Evolutionary conservation across 1,140 invertebrate genomes (phyloP), one percentile per base, ranked within the genome.

Genomic region (Zophobas atratus): DNA sequence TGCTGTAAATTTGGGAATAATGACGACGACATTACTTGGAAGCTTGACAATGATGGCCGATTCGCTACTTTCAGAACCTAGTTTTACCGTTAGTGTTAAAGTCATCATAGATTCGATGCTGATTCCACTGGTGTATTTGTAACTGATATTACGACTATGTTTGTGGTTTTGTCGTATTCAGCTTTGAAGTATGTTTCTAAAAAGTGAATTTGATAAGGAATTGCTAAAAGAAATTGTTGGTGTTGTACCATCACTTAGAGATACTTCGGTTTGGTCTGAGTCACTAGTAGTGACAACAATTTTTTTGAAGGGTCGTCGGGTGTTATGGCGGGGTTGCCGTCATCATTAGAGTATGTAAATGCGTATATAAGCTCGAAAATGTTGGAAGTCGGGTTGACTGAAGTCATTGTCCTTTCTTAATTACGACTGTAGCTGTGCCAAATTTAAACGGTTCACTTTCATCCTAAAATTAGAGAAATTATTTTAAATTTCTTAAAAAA

Each of bases 61-160:
- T 48, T 75, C 33, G 38, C 51, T 35, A 20, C 46, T 48, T 53
- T 71, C 70, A n/a, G 43, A n/a, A n/a, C 46, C 43, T 5, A 67
- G 32, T n/a, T 53, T 78, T 70, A 36, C 32, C 35, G n/a, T 20
- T 51, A 39, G 36, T 72, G 3, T 60, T 70, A 63, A 20, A 53
- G 46, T 43, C 20, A 55, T 67, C 20, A 60, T 77, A 77, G 34
- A 6, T 70, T 73, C 73, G 70, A 33, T 76, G 74, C 75, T 76
- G 1, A 51, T n/a, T 36, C 60, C 51, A 56, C 71, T 39, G 32
- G 38, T 76, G 56, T 75, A 1, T 36, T 57, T 33, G 53, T 49
- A 33, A 33, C 5, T 4, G 2, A 5, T 1, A 75, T 41, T 8
- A 32, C 1, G 0, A 78, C 38, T 32, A 35, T 39, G n/a, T 34